Percentiles rank a stretch among this genome's conserved stretches.
These are phyloP conservation scores for Xenopus borealis DNA, from an alignment of 2,113 vertebrate genomes.

Conservation along the genomic window DNA sequence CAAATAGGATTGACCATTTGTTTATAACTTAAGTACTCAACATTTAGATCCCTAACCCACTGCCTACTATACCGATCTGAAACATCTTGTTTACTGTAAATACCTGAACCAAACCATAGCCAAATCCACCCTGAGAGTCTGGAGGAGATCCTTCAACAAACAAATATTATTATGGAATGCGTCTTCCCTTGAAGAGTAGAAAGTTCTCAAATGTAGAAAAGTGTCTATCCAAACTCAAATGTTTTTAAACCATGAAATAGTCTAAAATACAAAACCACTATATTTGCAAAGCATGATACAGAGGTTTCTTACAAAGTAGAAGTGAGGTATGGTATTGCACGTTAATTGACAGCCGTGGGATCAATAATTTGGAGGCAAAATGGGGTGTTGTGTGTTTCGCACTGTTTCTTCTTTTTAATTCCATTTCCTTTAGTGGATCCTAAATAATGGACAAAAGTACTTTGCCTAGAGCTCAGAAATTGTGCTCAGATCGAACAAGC, in stretches of 20 bases:
- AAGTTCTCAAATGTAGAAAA: slow-evolving; percentile 11
- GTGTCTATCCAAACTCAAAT: slow-evolving; percentile 11
- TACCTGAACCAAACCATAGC: too few species aligned
- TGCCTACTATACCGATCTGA: too few species aligned
- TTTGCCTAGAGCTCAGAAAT: background rate
- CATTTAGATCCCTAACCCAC: too few species aligned
- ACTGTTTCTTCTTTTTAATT: background rate
- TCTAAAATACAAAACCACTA: slow-evolving; percentile 47
- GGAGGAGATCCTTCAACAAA: background rate
- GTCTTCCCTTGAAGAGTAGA: slow-evolving; percentile 24
- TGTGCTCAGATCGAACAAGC: slow-evolving; percentile 3
- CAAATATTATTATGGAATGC: slow-evolving; percentile 12
- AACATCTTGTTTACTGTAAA: too few species aligned
- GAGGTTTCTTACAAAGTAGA: slow-evolving; percentile 59
- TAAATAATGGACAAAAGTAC: background rate
- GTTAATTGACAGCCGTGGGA: slow-evolving; percentile 65
- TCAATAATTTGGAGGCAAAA: slow-evolving; percentile 48
- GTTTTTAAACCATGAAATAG: slow-evolving; percentile 53
- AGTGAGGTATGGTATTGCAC: slow-evolving; percentile 89
- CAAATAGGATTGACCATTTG: too few species aligned
- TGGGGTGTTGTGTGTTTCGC: slow-evolving; percentile 30
- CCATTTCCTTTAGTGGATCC: slow-evolving; percentile 1
- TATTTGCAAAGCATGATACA: slow-evolving; percentile 17
- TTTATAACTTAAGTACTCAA: too few species aligned
- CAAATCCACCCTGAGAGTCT: too few species aligned